phyloP scores from a whole-genome alignment of 2,888 invertebrate genomes.

The Litoditis marina region DNA sequence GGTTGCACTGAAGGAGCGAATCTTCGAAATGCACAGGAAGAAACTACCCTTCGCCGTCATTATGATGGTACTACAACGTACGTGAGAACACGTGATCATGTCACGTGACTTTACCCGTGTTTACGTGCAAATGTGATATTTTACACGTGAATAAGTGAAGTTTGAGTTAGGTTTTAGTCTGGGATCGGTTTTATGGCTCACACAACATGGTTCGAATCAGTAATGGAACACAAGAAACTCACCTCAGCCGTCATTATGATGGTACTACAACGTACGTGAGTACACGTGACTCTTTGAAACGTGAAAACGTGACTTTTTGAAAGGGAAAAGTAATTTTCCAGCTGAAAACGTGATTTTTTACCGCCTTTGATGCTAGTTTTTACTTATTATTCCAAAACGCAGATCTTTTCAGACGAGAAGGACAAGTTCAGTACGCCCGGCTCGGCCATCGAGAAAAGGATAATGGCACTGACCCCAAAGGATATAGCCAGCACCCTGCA shows the following conservation, averaged over 20 bases:
- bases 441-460: constrained; percentile 29
- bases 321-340: no score
- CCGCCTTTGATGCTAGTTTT: background rate
- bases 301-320: no score
- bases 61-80: constrained; percentile 41
- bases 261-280: constrained; percentile 38
- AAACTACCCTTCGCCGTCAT: constrained; percentile 39
- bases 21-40: constrained; percentile 39
- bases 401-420: constrained; percentile 23
- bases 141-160: no score
- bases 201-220: no score
- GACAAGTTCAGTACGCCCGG: constrained; percentile 24
- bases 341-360: no score
- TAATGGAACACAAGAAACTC: constrained; percentile 34
- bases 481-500: constrained; percentile 10
- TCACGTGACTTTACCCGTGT: no score
- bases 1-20: constrained; percentile 24
- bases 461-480: constrained; percentile 6
- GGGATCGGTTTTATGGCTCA: no score
- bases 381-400: background rate
- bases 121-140: no score
- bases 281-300: no score
- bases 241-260: constrained; percentile 40
- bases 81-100: no score
- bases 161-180: no score